These are phyloP conservation scores for Acinonyx jubatus DNA, from an alignment of 2,113 vertebrate species.

Conservation along the genomic window DNA sequence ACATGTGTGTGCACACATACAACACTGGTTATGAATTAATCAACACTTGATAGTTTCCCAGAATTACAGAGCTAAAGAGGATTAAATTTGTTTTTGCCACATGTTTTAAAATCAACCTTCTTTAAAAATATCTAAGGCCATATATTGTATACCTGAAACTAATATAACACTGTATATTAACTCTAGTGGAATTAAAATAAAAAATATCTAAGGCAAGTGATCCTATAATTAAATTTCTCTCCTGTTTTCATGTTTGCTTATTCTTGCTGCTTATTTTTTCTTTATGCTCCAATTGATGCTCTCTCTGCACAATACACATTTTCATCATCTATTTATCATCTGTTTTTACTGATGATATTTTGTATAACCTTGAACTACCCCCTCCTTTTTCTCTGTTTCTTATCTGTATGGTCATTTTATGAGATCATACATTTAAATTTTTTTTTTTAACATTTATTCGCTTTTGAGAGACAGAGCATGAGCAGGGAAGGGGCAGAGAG, in stretches of 20 bases:
- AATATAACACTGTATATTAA: neutral
- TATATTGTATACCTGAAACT: neutral
- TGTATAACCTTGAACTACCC: neutral
- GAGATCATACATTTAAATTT: neutral
- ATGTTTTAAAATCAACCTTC: neutral
- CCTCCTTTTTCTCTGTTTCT: neutral
- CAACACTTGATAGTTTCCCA: neutral
- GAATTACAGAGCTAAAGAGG: neutral
- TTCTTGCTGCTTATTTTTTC: neutral
- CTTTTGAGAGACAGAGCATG: too few species aligned
- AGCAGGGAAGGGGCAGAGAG: too few species aligned
- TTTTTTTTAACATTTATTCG: too few species aligned
- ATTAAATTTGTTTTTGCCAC: neutral
- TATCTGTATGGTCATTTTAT: neutral
- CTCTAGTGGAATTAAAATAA: neutral
- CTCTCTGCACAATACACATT: neutral
- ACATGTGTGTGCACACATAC: fast-evolving
- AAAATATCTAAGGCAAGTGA: neutral
- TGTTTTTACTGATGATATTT: neutral
- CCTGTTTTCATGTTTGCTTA: neutral
- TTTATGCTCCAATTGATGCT: neutral
- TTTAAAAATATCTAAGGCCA: neutral
- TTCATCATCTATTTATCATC: neutral
- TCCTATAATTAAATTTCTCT: neutral
- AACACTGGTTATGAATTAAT: neutral